phyloP scores from a whole-genome alignment of 2,113 vertebrate genomes.

The Caloenas nicobarica region DNA sequence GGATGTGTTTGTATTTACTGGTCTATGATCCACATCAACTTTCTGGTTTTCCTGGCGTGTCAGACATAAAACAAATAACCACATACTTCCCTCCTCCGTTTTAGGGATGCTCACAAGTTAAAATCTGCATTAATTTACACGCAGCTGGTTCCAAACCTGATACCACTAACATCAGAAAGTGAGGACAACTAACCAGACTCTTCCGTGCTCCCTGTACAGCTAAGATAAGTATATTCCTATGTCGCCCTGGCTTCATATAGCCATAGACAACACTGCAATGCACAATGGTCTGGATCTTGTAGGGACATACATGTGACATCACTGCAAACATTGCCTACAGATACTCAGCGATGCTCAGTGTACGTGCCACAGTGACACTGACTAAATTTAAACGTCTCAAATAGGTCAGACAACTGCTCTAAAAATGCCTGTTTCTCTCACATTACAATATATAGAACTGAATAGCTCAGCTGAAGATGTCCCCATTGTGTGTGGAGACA shows the following conservation, averaged over 20 bases:
- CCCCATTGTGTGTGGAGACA: neutral
- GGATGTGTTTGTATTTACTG: neutral
- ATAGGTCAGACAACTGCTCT: neutral
- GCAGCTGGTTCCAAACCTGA: neutral
- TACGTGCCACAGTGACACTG: neutral
- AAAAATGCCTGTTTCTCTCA: neutral
- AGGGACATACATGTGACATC: neutral
- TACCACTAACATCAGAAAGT: neutral
- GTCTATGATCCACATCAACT: neutral
- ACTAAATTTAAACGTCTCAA: neutral
- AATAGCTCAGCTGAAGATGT: neutral
- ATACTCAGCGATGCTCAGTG: neutral
- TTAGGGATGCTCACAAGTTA: neutral
- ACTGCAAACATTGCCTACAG: neutral
- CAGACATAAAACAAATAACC: neutral
- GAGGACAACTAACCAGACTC: neutral
- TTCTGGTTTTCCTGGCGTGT: neutral
- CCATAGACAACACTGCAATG: neutral
- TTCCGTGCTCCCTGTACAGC: neutral
- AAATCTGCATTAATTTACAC: neutral
- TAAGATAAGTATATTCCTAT: neutral
- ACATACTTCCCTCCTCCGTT: neutral
- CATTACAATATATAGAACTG: neutral
- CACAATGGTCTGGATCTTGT: neutral
- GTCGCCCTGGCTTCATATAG: neutral